Evolutionary conservation across 2,113 vertebrate species (phyloP), one percentile per base, ranked within the genome.

Genomic region (Actinemys pallida): DNA sequence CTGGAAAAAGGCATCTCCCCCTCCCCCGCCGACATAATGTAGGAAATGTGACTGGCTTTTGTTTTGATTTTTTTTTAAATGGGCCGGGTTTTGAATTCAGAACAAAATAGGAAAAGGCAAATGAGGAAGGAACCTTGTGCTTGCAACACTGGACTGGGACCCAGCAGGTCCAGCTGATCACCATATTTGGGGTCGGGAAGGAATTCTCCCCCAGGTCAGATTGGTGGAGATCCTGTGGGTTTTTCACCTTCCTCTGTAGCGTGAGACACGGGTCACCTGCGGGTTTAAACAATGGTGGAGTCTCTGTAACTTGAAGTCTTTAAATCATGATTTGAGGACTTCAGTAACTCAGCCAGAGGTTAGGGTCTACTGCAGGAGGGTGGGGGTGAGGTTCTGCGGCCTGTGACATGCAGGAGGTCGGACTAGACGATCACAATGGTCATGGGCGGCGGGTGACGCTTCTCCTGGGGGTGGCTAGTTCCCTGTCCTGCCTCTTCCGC

Each of bases 401-500:
- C 62, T 65, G 62, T 8, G 27, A 62, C 27, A 29, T 31, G 27
- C 12, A 59, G 50, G 16, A 53, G 52, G 17, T 14, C 39, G 6
- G 5, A 9, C 6, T 1, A 1, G 31, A 3, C 0, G 0, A 25
- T 52, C 85, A 81, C 2, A 11, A 16, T 35, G 62, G 29, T 17
- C 6, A 7, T 14, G 54, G 54, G 54, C 4, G 22, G 24, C 8
- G 54, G 8, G 54, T 53, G 54, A 56, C 25, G 9, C 22, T 56
- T 56, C 24, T 4, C 22, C 54, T 56, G 54, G 54, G 54, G 24
- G 54, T 25, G 4, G 54, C 54, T 56, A 10, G 54, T 10, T 56
- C 4, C 54, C 54, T 25, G 24, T 56, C 54, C 54, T 25, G 8
- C 54, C 22, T 56, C 54, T 56, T 56, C 54, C 20, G 1, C 20